These are phyloP conservation scores for Empidonax traillii DNA, from an alignment of 2,113 vertebrate species.

Conservation along the genomic window DNA sequence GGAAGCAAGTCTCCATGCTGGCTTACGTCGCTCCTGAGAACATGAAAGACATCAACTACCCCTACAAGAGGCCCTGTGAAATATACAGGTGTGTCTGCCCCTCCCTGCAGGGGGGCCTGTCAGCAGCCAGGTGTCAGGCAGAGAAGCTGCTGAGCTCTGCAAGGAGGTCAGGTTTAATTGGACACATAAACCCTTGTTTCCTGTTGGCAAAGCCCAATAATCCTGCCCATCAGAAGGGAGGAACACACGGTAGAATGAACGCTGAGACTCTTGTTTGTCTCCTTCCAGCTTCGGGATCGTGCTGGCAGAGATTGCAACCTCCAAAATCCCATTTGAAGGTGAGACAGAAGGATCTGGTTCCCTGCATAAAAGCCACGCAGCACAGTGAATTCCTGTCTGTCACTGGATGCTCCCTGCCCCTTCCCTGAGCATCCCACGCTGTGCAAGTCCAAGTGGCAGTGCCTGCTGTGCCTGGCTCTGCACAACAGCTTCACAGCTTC, in stretches of 20 bases:
- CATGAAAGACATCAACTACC: constrained; percentile 57
- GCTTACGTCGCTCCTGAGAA: constrained; percentile 79
- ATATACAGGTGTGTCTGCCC: constrained; percentile 83
- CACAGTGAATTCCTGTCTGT: not conserved
- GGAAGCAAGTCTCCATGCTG: constrained; percentile 16
- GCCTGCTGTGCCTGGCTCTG: not conserved
- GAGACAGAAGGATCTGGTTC: not conserved
- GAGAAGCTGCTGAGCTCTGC: not conserved
- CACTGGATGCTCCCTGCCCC: not conserved
- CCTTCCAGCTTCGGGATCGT: constrained; percentile 87
- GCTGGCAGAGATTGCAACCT: constrained; percentile 85
- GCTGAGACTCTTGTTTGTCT: not conserved
- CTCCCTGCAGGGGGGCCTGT: not conserved
- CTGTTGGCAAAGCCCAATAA: not conserved
- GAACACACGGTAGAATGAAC: not conserved
- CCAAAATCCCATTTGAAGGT: constrained; percentile 83
- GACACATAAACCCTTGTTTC: not conserved
- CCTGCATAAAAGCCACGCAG: accelerated
- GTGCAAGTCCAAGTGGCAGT: not conserved
- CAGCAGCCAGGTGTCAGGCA: not conserved
- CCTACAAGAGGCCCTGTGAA: constrained; percentile 78
- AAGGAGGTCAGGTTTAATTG: not conserved
- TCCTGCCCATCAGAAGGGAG: not conserved
- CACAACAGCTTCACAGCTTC: not conserved
- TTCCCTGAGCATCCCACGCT: accelerated